Percentiles rank a stretch among this genome's conserved stretches.
phyloP scores from a whole-genome alignment of 2,797 vertebrate genomes.

The Pogoniulus pusillus region DNA sequence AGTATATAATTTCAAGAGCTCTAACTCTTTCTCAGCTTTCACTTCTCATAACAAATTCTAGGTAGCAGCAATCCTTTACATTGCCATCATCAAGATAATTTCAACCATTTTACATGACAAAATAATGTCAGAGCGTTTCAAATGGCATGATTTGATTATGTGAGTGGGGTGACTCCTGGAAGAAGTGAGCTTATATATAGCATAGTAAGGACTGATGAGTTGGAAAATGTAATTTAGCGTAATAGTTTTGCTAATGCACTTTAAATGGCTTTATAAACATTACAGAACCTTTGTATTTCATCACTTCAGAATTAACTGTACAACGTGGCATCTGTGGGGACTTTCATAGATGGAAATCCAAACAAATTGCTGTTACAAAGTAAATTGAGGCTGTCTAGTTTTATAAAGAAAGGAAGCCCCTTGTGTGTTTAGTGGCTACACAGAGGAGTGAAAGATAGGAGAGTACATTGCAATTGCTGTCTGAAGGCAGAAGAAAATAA shows the following conservation, averaged over 20 bases:
- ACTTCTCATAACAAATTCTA: neutral
- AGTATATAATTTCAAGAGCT: neutral
- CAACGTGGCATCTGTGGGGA: neutral
- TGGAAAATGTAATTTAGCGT: neutral
- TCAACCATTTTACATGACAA: neutral
- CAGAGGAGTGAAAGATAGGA: neutral
- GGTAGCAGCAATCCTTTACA: neutral
- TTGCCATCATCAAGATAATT: neutral
- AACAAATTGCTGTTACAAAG: neutral
- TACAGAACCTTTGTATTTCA: neutral
- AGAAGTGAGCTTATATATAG: constrained; percentile 7
- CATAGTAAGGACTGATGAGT: neutral
- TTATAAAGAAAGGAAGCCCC: neutral
- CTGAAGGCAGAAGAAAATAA: neutral
- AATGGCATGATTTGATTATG: neutral
- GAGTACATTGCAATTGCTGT: neutral
- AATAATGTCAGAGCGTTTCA: neutral
- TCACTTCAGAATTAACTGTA: neutral
- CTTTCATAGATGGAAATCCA: neutral
- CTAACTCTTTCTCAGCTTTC: neutral
- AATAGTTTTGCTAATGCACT: neutral
- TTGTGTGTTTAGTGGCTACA: neutral
- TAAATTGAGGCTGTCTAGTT: neutral
- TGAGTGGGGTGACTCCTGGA: neutral
- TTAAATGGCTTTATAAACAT: neutral